Evolutionary conservation across 2,797 vertebrate species (phyloP).

Genomic region (Acanthornis magna): DNA sequence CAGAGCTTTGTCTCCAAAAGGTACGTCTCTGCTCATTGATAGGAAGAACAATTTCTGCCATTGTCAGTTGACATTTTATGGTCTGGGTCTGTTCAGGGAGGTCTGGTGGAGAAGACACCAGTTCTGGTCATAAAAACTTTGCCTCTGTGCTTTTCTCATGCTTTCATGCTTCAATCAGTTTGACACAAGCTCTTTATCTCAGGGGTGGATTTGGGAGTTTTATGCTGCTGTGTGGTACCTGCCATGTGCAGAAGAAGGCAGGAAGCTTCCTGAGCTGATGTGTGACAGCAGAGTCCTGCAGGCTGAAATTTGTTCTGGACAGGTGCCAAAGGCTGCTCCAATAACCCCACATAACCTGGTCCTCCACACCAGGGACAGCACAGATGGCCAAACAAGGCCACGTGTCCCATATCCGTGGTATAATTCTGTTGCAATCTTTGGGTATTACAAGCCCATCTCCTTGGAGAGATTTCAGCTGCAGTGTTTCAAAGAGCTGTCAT

Average conservation of each 20-base stretch:
- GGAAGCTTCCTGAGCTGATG: not conserved
- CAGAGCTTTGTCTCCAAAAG: not conserved
- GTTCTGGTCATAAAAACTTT: not conserved
- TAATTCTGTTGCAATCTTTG: not conserved
- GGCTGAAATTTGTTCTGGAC: not conserved
- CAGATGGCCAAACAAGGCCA: not conserved
- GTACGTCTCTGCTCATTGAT: fast-evolving
- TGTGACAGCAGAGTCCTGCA: not conserved
- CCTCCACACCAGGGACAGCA: not conserved
- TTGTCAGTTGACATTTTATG: not conserved
- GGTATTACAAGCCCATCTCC: not conserved
- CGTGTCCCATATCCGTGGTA: not conserved
- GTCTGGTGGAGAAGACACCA: not conserved
- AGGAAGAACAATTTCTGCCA: not conserved
- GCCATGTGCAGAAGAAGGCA: not conserved
- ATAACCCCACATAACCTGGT: fast-evolving
- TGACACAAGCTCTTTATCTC: not conserved
- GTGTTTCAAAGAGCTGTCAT: not conserved
- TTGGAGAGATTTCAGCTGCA: not conserved
- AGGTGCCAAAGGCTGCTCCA: not conserved
- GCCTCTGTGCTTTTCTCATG: not conserved
- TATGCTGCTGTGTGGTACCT: not conserved
- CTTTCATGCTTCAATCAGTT: not conserved
- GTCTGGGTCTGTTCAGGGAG: not conserved
- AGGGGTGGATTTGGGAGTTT: not conserved